Percentiles rank a stretch among this genome's conserved stretches.
Conservation (phyloP, 2,888 invertebrate species). For the Netelia virgata region DNA sequence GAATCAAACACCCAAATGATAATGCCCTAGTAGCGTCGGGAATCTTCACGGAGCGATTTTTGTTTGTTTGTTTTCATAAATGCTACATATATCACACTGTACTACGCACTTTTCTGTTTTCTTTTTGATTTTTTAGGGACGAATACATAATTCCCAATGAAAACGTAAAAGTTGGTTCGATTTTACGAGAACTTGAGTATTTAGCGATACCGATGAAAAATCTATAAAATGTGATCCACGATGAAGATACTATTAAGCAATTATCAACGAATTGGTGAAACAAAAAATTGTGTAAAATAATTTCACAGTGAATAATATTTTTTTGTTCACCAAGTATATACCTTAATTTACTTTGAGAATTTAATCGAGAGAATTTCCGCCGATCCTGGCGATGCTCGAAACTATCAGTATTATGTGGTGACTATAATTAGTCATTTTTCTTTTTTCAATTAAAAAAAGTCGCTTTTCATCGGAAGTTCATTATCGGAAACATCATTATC, state of each 20-base stretch:
- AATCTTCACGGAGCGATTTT: constrained; percentile 56
- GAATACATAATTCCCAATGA: not conserved
- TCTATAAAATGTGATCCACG: too few species aligned
- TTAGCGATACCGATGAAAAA: too few species aligned
- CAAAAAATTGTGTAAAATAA: not conserved
- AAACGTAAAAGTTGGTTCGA: not conserved
- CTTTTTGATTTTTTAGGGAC: constrained; percentile 10
- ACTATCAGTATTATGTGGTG: constrained; percentile 55
- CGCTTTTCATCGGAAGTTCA: constrained; percentile 47
- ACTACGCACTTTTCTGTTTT: constrained; percentile 38
- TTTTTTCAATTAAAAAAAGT: constrained; percentile 11
- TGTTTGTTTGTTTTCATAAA: constrained; percentile 34
- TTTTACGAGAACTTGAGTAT: too few species aligned
- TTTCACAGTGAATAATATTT: too few species aligned
- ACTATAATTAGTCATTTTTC: constrained; percentile 13
- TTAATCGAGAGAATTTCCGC: too few species aligned
- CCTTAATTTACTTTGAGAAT: too few species aligned
- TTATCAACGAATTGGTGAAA: not conserved
- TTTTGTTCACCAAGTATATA: too few species aligned
- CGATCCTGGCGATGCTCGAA: not conserved
- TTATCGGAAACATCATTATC: constrained; percentile 28
- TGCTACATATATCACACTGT: constrained; percentile 5
- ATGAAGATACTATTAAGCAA: not conserved
- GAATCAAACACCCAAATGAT: constrained; percentile 77
- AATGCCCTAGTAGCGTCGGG: constrained; percentile 53